Evolutionary conservation across 2,113 vertebrate genomes (phyloP).

Genomic region (Alligator mississippiensis): DNA sequence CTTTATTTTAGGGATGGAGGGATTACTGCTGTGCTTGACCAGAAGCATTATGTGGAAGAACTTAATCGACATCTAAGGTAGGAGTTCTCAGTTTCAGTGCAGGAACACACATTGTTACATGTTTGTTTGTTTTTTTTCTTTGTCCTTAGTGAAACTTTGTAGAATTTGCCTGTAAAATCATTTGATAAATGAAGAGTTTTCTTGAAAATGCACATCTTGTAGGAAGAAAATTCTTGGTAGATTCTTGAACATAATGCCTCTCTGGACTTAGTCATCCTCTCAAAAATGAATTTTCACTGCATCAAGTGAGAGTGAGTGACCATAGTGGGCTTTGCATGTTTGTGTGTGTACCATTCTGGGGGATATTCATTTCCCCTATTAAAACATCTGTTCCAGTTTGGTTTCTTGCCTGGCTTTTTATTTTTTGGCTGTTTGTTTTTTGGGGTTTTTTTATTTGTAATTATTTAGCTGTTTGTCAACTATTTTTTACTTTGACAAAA

Average conservation of each 20-base stretch:
- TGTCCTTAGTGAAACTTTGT: not conserved
- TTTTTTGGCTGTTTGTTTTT: not conserved
- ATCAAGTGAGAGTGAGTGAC: not conserved
- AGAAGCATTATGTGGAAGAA: conserved; percentile 99
- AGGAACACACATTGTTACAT: not conserved
- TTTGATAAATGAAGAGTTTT: not conserved
- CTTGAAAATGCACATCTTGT: not conserved
- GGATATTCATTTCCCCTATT: not conserved
- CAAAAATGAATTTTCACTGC: not conserved
- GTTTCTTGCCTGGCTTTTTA: not conserved
- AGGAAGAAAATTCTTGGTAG: too few relatives aligned
- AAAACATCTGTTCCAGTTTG: not conserved
- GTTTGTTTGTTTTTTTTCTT: not conserved
- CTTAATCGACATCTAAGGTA: conserved; percentile 94
- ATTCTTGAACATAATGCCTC: not conserved
- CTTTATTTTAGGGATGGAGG: conserved; percentile 83
- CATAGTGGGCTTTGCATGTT: not conserved
- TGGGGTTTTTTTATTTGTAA: not conserved
- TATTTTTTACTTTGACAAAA: not conserved
- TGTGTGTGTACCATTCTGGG: not conserved
- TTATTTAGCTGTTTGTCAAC: not conserved
- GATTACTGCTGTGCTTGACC: conserved; percentile 95
- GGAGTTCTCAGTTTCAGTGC: not conserved
- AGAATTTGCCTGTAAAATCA: not conserved
- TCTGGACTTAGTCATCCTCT: not conserved